Conservation (phyloP, 1,140 invertebrate genomes). For the Spodoptera frugiperda region DNA sequence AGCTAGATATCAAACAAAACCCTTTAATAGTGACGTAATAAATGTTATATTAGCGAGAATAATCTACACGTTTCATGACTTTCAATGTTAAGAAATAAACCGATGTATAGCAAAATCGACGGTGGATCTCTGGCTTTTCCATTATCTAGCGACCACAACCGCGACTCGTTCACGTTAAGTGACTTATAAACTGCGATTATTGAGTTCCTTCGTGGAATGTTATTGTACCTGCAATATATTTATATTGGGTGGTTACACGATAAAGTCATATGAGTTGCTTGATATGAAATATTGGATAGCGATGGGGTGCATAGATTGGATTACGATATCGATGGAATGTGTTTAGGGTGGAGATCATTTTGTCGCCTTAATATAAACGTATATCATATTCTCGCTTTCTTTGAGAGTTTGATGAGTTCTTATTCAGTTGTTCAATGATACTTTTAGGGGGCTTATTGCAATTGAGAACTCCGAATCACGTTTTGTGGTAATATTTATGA, state of each 20-base stretch:
- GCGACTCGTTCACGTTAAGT: constrained; percentile 66
- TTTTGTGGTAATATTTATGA: too few relatives aligned
- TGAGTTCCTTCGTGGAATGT: constrained; percentile 59
- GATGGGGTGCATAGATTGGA: constrained; percentile 6
- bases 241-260: constrained; percentile 23
- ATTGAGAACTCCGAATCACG: too few relatives aligned
- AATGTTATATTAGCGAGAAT: too few relatives aligned
- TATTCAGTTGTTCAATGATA: too few relatives aligned
- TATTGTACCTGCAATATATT: constrained; percentile 50
- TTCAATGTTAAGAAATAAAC: neutral
- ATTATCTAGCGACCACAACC: constrained; percentile 6
- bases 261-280: constrained; percentile 31
- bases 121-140: neutral
- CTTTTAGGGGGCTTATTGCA: too few relatives aligned
- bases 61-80: too few relatives aligned
- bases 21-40: too few relatives aligned
- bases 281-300: constrained; percentile 27
- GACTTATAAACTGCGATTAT: constrained; percentile 74
- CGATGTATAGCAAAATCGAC: neutral
- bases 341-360: neutral
- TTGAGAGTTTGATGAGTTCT: neutral
- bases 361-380: neutral
- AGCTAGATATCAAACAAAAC: too few relatives aligned
- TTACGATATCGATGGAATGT: constrained; percentile 7
- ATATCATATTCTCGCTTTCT: neutral